Conservation (phyloP, 2,888 invertebrate genomes). For the Cantharis rustica region DNA sequence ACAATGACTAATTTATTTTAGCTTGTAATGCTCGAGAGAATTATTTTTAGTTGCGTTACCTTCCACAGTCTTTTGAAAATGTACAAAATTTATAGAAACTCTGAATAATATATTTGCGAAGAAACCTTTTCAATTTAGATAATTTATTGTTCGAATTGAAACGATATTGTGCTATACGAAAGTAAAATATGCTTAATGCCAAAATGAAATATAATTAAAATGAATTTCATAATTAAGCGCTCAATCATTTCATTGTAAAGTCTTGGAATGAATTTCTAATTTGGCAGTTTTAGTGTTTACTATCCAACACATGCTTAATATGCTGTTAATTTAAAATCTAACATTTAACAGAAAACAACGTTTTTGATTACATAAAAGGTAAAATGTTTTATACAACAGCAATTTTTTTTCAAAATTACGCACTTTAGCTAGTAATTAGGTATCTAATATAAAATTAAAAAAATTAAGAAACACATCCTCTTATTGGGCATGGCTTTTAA, state of each 20-base stretch:
- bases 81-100: background rate
- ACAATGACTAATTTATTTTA: background rate
- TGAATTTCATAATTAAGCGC: background rate
- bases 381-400: conserved; percentile 5
- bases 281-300: conserved; percentile 28
- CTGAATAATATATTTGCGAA: background rate
- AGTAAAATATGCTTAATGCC: background rate
- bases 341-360: conserved; percentile 30
- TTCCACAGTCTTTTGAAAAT: background rate
- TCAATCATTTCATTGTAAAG: conserved; percentile 6
- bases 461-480: background rate
- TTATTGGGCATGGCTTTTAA: background rate
- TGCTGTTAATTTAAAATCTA: conserved; percentile 11
- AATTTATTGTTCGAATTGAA: background rate
- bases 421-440: background rate
- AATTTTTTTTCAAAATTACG: background rate
- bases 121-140: background rate
- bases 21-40: background rate
- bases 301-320: conserved; percentile 19
- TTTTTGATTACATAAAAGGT: conserved; percentile 17
- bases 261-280: conserved; percentile 8
- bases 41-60: background rate
- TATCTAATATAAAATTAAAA: too few species aligned
- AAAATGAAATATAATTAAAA: background rate
- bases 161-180: background rate